Evolutionary conservation across 2,888 invertebrate species (phyloP), one percentile per base, ranked within the genome.

Genomic region (Lithosia quadra): DNA sequence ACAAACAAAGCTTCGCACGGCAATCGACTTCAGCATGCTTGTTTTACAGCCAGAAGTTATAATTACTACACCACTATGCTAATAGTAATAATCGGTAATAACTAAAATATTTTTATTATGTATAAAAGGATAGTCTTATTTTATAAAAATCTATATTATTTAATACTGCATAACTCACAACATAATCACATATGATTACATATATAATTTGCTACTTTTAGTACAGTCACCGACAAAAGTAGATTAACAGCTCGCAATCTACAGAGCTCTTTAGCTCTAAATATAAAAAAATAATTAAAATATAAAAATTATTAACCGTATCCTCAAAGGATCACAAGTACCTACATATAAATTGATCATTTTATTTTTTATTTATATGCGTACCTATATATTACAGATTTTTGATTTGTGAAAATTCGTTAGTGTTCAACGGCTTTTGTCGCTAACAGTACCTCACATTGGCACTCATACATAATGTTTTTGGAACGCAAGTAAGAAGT

Each of bases 111-210:
- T 65, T 70, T 68, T 18, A 65, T n/a, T 55, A 73, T 43, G 59
- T 79, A 65, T 65, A 72, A 68, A 78, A 79, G 28, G 53, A 70
- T 66, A n/a, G 34, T 63, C 53, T 56, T 49, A 62, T 34, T 15
- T 36, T 22, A 60, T 56, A 58, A 34, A 43, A 73, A 67, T 67
- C 53, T 70, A 73, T 67, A 63, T 56, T 69, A 71, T 66, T 69
- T 72, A 77, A 78, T 78, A 82, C 80, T 76, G 78, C 65, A 56
- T 80, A 76, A 70, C 72, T 76, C 78, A 81, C 76, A 78, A 74
- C 67, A 62, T 64, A 71, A 76, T 81, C 76, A 78, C 73, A 73
- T 67, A 60, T 34, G 24, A 60, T 69, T 60, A 59, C 53, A 61
- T 63, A 24, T 65, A 70, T 58, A 59, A 63, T 65, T 43, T 62